phyloP scores from a whole-genome alignment of 2,113 vertebrate genomes.

The Hypomesus transpacificus region DNA sequence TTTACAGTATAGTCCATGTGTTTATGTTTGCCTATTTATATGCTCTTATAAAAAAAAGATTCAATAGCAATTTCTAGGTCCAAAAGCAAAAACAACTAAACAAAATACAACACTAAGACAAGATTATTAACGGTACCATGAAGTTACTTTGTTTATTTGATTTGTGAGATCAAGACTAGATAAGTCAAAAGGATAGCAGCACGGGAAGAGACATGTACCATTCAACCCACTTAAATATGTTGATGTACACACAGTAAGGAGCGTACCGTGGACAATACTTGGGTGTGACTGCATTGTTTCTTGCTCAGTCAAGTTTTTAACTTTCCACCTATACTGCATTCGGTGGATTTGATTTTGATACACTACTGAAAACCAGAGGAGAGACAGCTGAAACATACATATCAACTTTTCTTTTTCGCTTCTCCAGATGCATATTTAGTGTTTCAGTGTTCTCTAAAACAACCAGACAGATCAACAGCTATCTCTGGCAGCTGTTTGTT shows the following conservation, averaged over 20 bases:
- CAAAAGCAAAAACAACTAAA: too few species aligned
- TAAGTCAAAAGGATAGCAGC: too few species aligned
- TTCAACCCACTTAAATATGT: too few species aligned
- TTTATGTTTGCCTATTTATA: too few species aligned
- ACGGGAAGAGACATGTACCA: too few species aligned
- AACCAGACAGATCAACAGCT: conserved; percentile 43
- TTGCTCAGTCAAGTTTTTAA: neutral
- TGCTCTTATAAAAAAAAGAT: too few species aligned
- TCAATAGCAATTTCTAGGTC: too few species aligned
- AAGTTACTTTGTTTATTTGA: neutral
- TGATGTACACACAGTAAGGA: too few species aligned
- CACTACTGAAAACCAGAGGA: neutral
- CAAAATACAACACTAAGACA: neutral
- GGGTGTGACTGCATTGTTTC: too few species aligned
- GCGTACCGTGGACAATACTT: too few species aligned
- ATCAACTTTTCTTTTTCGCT: conserved; percentile 49
- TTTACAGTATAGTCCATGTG: neutral
- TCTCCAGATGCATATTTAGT: conserved; percentile 41
- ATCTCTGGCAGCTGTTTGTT: conserved; percentile 21
- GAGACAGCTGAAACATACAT: conserved; percentile 28
- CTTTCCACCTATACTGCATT: neutral
- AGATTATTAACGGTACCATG: neutral
- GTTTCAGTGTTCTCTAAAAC: conserved; percentile 45
- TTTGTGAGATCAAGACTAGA: neutral
- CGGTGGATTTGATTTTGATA: neutral